Evolutionary conservation across 1,140 invertebrate species (phyloP), one percentile per base, ranked within the genome.

Genomic region (Brachionus sp.): DNA sequence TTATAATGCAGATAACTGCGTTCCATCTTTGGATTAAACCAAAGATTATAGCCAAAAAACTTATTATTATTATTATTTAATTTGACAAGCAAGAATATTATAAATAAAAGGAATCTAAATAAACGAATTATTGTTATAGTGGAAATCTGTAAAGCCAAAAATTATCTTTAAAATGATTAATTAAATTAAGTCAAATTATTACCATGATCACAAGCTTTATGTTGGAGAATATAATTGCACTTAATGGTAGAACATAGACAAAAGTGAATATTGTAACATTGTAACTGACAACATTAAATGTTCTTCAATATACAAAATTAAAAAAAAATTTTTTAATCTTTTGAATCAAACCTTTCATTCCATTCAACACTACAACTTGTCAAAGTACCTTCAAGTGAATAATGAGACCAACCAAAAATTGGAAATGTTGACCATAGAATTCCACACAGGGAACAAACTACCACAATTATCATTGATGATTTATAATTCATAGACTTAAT

Each of bases 301-400:
- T n/a, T 68, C 66, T 57, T 57, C 19, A 16, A 57, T n/a, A 50
- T 44, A n/a, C 13, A 5, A n/a, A n/a, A 16, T 50, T 10, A 13
- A 5, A 50, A 16, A 16, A 50, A 50, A 16, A 16, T 16, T 5
- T 50, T 13, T 13, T 50, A 3, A 4, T 50, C 7, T n/a, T 50
- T 2, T 16, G 13, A 57, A 23, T 57, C 19, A 57, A 57, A 57
- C 68, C 68, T 57, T 10, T 80, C 77, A 25, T 62, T 57, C 77
- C 77, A 80, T 80, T 80, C 77, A 44, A 80, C 77, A 19, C 77
- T 29, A 13, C 77, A 80, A 9, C 33, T 39, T 33, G 80, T 82
- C n/a, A 82, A n/a, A 33, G 57, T 13, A 12, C n/a, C 25, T 68
- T 82, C 80, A 9, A 82, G 44, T 10, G 80, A 66, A 37, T 82